Evolutionary conservation across 2,888 invertebrate species (phyloP).

Genomic region (Frankliniella fusca): DNA sequence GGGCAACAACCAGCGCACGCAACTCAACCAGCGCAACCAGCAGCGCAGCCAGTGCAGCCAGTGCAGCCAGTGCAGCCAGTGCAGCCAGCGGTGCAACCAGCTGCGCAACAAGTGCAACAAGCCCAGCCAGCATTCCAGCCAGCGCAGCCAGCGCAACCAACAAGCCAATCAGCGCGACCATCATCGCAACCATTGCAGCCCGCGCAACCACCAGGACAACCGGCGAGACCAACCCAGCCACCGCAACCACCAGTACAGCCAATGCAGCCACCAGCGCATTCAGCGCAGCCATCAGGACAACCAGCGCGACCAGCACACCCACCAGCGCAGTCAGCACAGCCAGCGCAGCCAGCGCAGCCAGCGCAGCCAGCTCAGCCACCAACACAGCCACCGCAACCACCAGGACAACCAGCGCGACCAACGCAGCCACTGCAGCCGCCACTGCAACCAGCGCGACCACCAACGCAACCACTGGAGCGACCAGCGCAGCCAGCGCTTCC

Average conservation of each 20-base stretch:
- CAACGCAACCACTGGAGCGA: slow-evolving; percentile 41
- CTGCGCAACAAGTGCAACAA: too few species aligned
- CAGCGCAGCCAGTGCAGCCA: slow-evolving; percentile 30
- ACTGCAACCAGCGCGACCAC: slow-evolving; percentile 58
- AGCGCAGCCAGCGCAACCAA: slow-evolving; percentile 34
- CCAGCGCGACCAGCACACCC: slow-evolving; percentile 43
- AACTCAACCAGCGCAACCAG: slow-evolving; percentile 35
- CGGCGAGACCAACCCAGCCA: slow-evolving; percentile 36
- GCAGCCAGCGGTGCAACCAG: too few species aligned
- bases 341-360: slow-evolving; percentile 41
- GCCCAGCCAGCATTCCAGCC: slow-evolving; percentile 36
- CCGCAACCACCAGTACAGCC: slow-evolving; percentile 43
- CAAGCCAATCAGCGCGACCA: slow-evolving; percentile 29
- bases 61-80: slow-evolving; percentile 37
- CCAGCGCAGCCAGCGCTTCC: slow-evolving; percentile 38
- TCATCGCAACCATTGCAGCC: slow-evolving; percentile 37
- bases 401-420: slow-evolving; percentile 46
- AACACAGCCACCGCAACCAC: slow-evolving; percentile 46
- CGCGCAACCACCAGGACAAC: slow-evolving; percentile 43
- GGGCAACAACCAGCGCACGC: slow-evolving; percentile 40
- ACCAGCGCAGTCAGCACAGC: slow-evolving; percentile 36
- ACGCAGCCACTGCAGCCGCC: slow-evolving; percentile 49
- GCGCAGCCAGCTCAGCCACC: slow-evolving; percentile 41
- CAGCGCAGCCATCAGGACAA: slow-evolving; percentile 44
- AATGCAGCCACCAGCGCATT: slow-evolving; percentile 41